phyloP scores from a whole-genome alignment of 2,888 invertebrate genomes.

The Pantelozetes paolii region DNA sequence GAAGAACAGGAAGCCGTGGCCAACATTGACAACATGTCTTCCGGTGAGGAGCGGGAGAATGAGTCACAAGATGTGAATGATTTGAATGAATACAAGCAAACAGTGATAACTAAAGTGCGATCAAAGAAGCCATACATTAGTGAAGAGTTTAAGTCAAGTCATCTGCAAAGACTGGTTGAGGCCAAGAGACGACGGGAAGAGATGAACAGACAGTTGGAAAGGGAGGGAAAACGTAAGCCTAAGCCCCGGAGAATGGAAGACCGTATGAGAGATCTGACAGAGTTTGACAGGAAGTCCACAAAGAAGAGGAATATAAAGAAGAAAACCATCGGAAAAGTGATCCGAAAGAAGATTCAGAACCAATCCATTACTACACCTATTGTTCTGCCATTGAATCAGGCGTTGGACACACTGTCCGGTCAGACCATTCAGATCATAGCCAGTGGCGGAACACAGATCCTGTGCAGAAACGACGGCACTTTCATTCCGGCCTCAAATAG shows the following conservation, averaged over 20 bases:
- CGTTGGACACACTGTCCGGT: conserved; percentile 20
- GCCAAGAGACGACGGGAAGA: conserved; percentile 29
- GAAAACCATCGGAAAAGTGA: conserved; percentile 17
- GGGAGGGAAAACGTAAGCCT: conserved; percentile 19
- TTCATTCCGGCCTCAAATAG: conserved; percentile 19
- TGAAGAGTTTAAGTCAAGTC: conserved; percentile 30
- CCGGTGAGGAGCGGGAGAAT: conserved; percentile 20
- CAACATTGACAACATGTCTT: not conserved
- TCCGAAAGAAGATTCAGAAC: not conserved
- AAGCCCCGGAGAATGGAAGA: not conserved
- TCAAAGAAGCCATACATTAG: conserved; percentile 19
- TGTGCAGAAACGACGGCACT: conserved; percentile 28
- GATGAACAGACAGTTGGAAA: conserved; percentile 32
- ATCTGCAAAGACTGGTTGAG: conserved; percentile 20
- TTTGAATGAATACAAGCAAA: too few species aligned
- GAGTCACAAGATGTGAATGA: not conserved
- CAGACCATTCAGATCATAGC: conserved; percentile 34
- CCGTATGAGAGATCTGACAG: not conserved
- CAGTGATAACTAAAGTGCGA: not conserved
- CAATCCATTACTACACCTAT: not conserved
- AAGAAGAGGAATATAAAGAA: conserved; percentile 20
- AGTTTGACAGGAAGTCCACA: not conserved
- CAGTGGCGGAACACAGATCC: conserved; percentile 30
- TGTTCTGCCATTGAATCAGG: conserved; percentile 27
- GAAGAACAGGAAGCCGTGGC: conserved; percentile 22